Base-by-base conservation (phyloP, 2,888 invertebrate species). In the Panopea generosa region DNA sequence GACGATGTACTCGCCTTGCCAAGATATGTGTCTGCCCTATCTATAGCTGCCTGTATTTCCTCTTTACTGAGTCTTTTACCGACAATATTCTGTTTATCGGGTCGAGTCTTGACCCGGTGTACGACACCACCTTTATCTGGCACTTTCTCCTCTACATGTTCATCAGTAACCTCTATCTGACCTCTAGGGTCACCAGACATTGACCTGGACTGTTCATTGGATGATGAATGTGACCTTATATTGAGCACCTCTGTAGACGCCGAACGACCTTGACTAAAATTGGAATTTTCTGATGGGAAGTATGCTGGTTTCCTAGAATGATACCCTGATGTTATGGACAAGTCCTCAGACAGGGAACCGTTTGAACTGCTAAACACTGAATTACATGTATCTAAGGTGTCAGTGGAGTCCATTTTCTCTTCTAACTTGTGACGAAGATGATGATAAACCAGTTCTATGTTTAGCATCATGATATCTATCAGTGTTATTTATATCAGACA, bases 31-130 rank as follows among this genome's bases (percentile, higher is more conserved):
- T 90, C 88, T 9, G 90, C 90, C 59, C 81, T 67, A 33, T 86
- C 86, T 18, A 89, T 53, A 11, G 90, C 88, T 45, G 85, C 84
- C 60, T 88, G 85, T 47, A 90, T 88, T 65, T 90, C 88, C 38
- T 89, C 87, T 40, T 81, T 82, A 75, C 88, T 88, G 9, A 90
- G 59, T 29, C 89, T 68, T 55, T 87, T 87, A 11, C 77, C 75
- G 6, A 77, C 65, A 33, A 33, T 33, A 33, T 33, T 33, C 9
- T 47, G 61, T 38, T 66, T 73, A 27, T 82, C 79, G n/a, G 60
- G 45, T 9, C 73, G 60, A 11, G 60, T 70, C 22, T 74, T 82
- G 27, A 50, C 50, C 9, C 71, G 43, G 11, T 62, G 16, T 7
- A 84, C 81, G 18, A 65, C 74, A 40, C 72, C 76, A 38, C 72